phyloP scores from a whole-genome alignment of 2,113 vertebrate species.

The Rallus limicola region DNA sequence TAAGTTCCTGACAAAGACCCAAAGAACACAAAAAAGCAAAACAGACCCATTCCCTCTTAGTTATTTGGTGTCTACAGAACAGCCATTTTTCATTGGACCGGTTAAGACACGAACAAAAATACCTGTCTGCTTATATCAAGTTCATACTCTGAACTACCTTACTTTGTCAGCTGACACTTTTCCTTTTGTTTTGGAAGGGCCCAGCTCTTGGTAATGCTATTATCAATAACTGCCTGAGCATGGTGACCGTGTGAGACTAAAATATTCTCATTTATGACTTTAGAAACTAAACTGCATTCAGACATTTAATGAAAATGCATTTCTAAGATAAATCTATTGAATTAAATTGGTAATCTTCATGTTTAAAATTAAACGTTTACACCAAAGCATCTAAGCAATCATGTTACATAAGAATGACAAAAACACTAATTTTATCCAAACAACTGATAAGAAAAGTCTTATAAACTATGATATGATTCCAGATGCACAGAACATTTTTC shows the following conservation, averaged over 20 bases:
- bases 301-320: slow-evolving; percentile 18
- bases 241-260: not conserved
- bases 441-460: slow-evolving; percentile 72
- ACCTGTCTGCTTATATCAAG: slow-evolving; percentile 14
- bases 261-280: slow-evolving; percentile 22
- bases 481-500: slow-evolving; percentile 75
- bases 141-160: slow-evolving; percentile 11
- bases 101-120: slow-evolving; percentile 41
- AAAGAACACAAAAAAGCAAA: slow-evolving; percentile 28
- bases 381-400: slow-evolving; percentile 52
- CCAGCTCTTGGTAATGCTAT: not conserved
- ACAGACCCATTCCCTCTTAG: not conserved
- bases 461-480: slow-evolving; percentile 73
- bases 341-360: slow-evolving; percentile 32
- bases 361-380: slow-evolving; percentile 48
- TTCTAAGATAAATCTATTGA: slow-evolving; percentile 15
- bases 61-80: not conserved
- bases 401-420: slow-evolving; percentile 51
- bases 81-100: not conserved
- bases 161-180: not conserved
- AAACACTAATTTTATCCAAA: slow-evolving; percentile 71
- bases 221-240: not conserved
- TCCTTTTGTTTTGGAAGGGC: slow-evolving; percentile 14
- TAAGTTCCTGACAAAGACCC: slow-evolving; percentile 9
- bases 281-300: not conserved